These are phyloP conservation scores for Rhagoletis zephyria DNA, from an alignment of 1,140 invertebrate species.

Conservation along the genomic window DNA sequence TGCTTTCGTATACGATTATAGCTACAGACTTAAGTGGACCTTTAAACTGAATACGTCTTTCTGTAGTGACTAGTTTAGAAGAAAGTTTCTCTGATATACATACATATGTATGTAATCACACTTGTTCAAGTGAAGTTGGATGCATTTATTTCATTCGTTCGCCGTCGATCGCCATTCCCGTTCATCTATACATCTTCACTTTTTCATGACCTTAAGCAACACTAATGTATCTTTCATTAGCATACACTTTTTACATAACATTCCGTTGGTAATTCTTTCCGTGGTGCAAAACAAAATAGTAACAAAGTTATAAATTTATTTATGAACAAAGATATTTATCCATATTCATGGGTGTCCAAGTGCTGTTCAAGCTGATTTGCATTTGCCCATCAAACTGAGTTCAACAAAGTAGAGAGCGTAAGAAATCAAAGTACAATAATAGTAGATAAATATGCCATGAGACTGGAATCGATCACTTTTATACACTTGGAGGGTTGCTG, in stretches of 20 bases:
- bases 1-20: no score
- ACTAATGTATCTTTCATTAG: not conserved
- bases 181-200: not conserved
- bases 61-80: no score
- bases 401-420: not conserved
- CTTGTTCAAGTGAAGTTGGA: no score
- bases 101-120: no score
- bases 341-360: not conserved
- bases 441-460: no score
- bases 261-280: not conserved
- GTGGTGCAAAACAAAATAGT: not conserved
- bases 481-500: no score
- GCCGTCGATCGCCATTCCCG: no score
- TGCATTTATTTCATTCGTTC: no score
- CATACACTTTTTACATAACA: slow-evolving; percentile 10
- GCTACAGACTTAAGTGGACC: no score
- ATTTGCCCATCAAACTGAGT: not conserved
- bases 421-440: not conserved
- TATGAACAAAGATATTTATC: not conserved
- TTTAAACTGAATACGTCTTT: no score
- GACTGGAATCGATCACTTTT: no score
- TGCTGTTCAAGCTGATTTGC: not conserved
- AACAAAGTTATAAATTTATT: not conserved
- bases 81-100: no score
- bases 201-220: slow-evolving; percentile 21